phyloP scores from a whole-genome alignment of 2,113 vertebrate genomes.

The Hypanus sabinus region DNA sequence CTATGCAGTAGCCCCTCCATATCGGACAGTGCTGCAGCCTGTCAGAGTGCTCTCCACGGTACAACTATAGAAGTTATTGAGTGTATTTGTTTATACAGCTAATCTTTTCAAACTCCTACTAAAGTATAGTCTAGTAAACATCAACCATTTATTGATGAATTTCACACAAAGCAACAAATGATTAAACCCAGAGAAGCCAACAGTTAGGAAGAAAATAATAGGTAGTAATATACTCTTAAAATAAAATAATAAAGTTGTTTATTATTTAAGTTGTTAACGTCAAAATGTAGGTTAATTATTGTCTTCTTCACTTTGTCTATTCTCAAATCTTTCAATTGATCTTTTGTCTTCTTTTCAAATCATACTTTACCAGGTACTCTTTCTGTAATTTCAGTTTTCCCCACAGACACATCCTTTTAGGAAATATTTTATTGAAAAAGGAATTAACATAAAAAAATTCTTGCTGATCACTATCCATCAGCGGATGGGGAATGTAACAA shows the following conservation, averaged over 20 bases:
- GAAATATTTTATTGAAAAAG: neutral
- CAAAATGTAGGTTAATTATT: neutral
- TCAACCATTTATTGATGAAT: neutral
- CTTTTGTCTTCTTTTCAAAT: neutral
- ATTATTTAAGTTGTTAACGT: neutral
- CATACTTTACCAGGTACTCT: neutral
- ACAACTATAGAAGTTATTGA: too few species aligned
- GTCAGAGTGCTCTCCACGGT: too few species aligned
- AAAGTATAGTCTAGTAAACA: neutral
- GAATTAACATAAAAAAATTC: neutral
- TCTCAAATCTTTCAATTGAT: neutral
- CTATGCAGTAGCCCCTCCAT: too few species aligned
- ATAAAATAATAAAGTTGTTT: neutral
- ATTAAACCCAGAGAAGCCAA: neutral
- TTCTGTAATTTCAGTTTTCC: neutral
- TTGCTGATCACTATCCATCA: neutral
- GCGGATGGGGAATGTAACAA: neutral
- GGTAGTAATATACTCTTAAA: neutral
- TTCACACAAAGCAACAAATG: neutral
- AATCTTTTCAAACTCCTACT: too few species aligned
- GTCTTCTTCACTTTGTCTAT: neutral
- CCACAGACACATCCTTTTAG: neutral
- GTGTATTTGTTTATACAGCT: too few species aligned
- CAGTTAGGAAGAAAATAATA: neutral
- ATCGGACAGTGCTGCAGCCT: too few species aligned